Conservation (phyloP, 2,888 invertebrate species). For the Ceriagrion tenellum region DNA sequence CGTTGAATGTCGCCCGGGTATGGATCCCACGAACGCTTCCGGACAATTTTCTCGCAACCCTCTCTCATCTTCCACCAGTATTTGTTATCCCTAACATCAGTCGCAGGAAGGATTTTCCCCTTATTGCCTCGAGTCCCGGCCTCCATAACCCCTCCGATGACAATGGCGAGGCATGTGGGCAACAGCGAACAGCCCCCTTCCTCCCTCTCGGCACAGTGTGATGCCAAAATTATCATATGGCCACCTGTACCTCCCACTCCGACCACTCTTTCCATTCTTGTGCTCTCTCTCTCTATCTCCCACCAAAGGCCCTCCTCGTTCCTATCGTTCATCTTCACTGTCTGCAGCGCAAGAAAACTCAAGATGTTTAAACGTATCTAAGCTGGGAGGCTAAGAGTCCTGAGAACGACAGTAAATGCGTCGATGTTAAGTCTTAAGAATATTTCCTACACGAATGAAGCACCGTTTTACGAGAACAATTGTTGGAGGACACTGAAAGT, state of each 20-base stretch:
- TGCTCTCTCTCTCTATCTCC: not conserved
- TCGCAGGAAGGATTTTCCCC: conserved; percentile 9
- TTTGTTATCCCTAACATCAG: conserved; percentile 11
- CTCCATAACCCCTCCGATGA: not conserved
- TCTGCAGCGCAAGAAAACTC: not conserved
- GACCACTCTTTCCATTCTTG: not conserved
- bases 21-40: not conserved
- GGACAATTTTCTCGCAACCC: not conserved
- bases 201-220: not conserved
- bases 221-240: conserved; percentile 36
- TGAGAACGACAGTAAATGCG: not conserved
- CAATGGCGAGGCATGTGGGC: not conserved
- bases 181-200: not conserved
- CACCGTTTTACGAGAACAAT: no score
- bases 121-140: conserved; percentile 19
- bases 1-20: not conserved
- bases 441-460: not conserved
- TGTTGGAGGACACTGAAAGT: not conserved
- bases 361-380: not conserved
- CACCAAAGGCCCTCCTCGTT: not conserved
- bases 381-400: not conserved
- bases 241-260: conserved; percentile 34
- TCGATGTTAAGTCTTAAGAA: not conserved
- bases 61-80: not conserved
- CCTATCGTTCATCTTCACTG: not conserved